Percentiles rank a stretch among this genome's conserved stretches.
Conservation (phyloP, 2,113 vertebrate species). For the Diadophis punctatus region DNA sequence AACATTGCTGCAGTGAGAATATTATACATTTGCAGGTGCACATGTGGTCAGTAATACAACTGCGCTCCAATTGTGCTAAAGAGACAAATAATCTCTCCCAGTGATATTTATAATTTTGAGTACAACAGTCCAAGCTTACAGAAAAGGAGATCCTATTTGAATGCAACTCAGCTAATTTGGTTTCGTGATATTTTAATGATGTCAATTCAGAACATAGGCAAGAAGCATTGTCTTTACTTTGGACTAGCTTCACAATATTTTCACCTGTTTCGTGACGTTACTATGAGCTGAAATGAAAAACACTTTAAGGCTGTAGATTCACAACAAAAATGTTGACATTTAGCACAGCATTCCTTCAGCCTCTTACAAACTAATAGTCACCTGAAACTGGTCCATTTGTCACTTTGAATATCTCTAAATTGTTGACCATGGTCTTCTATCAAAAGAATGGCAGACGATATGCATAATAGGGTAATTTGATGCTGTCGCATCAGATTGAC, state of each 20-base stretch:
- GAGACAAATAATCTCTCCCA: not conserved
- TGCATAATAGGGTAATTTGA: not conserved
- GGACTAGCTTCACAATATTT: not conserved
- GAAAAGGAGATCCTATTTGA: not conserved
- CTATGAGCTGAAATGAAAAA: not conserved
- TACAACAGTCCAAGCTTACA: not conserved
- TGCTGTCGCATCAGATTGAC: not conserved
- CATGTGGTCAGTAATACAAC: not conserved
- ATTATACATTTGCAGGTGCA: not conserved
- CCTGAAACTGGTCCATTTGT: not conserved
- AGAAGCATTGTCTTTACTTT: not conserved
- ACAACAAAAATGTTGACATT: not conserved
- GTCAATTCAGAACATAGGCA: not conserved
- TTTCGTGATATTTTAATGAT: not conserved
- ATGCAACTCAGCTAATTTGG: not conserved
- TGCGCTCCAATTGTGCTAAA: not conserved
- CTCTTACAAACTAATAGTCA: not conserved
- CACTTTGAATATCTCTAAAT: not conserved
- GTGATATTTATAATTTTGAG: not conserved
- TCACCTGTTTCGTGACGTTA: not conserved
- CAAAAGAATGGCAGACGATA: not conserved
- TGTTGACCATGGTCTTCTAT: not conserved
- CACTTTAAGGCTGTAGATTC: not conserved
- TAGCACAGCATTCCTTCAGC: not conserved
- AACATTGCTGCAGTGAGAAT: not conserved